These are phyloP conservation scores for Atherinomorus stipes DNA, from an alignment of 2,113 vertebrate species.

Conservation along the genomic window DNA sequence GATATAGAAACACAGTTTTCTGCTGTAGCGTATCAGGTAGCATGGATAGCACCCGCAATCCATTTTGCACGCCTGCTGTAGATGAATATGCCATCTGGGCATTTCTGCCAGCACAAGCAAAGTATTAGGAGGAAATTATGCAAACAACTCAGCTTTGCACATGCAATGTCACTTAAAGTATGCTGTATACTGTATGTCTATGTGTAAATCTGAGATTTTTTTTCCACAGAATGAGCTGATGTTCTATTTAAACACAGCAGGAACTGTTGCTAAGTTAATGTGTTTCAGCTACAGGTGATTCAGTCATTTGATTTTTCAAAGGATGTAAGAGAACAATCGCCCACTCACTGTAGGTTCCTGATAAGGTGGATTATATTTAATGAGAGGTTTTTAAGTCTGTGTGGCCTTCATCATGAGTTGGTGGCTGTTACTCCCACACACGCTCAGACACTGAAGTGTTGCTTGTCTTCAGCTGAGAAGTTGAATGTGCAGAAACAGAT, in stretches of 20 bases:
- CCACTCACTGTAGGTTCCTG: not conserved
- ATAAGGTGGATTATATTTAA: conserved; percentile 14
- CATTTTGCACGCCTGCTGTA: too few species aligned
- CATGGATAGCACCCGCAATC: too few species aligned
- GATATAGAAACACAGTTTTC: too few species aligned
- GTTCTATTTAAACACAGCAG: not conserved
- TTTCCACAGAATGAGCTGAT: not conserved
- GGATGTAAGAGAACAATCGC: conserved; percentile 6
- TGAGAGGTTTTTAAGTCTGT: conserved; percentile 15
- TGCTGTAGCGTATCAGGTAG: too few species aligned
- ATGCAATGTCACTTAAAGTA: too few species aligned
- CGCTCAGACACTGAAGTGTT: conserved; percentile 1
- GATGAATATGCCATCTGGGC: too few species aligned
- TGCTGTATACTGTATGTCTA: too few species aligned
- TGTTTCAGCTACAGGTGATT: not conserved
- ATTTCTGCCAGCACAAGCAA: too few species aligned
- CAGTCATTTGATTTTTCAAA: conserved; percentile 7
- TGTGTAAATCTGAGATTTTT: too few species aligned
- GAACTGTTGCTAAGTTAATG: conserved; percentile 6
- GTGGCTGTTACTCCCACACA: conserved; percentile 37
- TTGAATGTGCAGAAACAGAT: not conserved
- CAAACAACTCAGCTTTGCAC: too few species aligned
- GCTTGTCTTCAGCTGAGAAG: not conserved
- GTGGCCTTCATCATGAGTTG: conserved; percentile 35
- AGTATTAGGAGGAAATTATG: too few species aligned